Conservation (phyloP, 2,797 vertebrate species). For the Poecilia velifera region DNA sequence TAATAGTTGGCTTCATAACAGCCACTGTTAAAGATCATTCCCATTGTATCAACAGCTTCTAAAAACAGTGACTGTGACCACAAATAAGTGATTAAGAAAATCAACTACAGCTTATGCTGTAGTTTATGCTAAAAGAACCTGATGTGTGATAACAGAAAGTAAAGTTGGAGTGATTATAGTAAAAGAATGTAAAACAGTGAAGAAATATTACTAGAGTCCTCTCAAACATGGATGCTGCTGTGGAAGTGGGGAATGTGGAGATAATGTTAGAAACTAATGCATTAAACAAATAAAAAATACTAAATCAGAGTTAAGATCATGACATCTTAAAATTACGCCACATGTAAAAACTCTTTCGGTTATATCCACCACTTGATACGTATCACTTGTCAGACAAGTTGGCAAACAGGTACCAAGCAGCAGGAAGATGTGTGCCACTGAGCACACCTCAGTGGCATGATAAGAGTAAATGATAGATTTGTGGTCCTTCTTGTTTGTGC, state of each 20-base stretch:
- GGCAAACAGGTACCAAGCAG: background rate
- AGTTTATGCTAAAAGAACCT: background rate
- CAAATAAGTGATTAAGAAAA: background rate
- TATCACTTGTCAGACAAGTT: background rate
- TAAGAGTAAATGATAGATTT: background rate
- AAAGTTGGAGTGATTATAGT: background rate
- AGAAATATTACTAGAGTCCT: background rate
- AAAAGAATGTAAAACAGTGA: background rate
- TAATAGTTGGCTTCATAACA: background rate
- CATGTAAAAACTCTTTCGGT: background rate
- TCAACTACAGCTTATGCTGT: background rate
- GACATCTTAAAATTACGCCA: background rate
- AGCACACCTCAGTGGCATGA: background rate
- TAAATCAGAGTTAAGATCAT: background rate
- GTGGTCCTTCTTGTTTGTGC: too few species aligned
- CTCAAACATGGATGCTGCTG: background rate
- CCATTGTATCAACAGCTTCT: background rate
- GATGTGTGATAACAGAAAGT: background rate
- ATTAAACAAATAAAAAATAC: background rate
- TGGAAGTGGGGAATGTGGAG: background rate
- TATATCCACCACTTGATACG: background rate
- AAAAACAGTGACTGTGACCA: background rate
- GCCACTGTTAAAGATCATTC: background rate
- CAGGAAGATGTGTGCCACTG: background rate
- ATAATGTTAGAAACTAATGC: background rate